Percentiles rank a stretch among this genome's conserved stretches.
Evolutionary conservation across 1,140 invertebrate genomes (phyloP).

Genomic region (Trichomalopsis sarcophagae): DNA sequence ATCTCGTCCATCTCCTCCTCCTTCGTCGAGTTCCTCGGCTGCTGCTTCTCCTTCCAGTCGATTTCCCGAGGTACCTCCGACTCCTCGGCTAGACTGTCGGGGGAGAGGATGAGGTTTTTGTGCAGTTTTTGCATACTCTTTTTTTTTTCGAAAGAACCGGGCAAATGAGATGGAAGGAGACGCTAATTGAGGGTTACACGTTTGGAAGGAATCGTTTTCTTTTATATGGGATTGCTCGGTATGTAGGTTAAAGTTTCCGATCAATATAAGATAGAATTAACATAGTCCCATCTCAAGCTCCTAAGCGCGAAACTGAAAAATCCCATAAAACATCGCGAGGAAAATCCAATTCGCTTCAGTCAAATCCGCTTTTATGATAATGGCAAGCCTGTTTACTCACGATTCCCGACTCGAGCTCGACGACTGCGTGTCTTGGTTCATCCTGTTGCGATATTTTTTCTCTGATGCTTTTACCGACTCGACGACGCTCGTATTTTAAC

Average conservation of each 20-base stretch:
- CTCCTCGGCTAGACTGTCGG: not conserved
- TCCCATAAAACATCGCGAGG: not conserved
- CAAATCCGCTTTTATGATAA: not conserved
- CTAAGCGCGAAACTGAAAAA: not conserved
- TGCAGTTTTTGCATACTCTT: not conserved
- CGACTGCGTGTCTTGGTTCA: constrained; percentile 24
- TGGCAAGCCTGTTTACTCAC: constrained; percentile 29
- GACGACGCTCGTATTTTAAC: not conserved
- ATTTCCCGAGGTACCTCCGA: not conserved
- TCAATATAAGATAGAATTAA: too few species aligned
- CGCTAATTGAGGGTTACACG: too few species aligned
- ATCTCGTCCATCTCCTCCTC: constrained; percentile 20
- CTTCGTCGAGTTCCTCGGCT: not conserved
- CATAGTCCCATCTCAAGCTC: too few species aligned
- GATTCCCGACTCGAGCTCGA: constrained; percentile 34
- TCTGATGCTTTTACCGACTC: not conserved
- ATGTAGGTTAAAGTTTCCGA: too few species aligned
- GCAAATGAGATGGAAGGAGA: too few species aligned
- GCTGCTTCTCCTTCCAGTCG: constrained; percentile 24
- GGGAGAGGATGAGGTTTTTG: not conserved
- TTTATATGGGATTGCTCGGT: too few species aligned
- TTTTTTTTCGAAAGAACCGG: not conserved
- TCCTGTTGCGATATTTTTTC: constrained; percentile 7
- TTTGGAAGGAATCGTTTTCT: too few species aligned
- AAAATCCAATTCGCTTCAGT: not conserved